Base-by-base conservation (phyloP, 2,113 vertebrate species). In the Peromyscus maniculatus region DNA sequence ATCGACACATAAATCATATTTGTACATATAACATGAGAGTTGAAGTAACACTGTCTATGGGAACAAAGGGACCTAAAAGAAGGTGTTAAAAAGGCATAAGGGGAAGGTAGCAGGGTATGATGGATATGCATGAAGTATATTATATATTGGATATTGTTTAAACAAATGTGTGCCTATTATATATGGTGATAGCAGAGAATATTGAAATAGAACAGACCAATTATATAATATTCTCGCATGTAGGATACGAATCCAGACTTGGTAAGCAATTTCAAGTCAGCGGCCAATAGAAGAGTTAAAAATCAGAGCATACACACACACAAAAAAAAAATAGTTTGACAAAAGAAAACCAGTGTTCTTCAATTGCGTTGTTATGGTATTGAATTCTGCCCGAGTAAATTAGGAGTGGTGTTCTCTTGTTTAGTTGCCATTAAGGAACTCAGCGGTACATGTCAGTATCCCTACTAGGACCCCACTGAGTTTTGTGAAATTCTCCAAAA, bases 401-500 rank as follows among this genome's bases (percentile, higher is more conserved):
- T 96, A 98, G 97, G 91, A 97, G 57, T 39, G 74, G 91, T 94
- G 77, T 97, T 98, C 33, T 74, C 94, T 96, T 97, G 93, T 96
- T 98, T 52, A 92, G 71, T 94, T 97, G 67, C 95, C 97, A 91
- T 97, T 97, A 96, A 89, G 91, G 89, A 94, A 74, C 97, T 97
- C 66, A 57, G 87, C 72, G 62, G 67, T 95, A 90, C 97, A 94
- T 62, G n/a, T 96, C 77, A 69, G 93, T 96, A 89, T 75, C 97
- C 97, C 98, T 86, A 93, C 74, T 69, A 94, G 72, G 72, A 49
- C 94, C 75, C 90, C 92, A 94, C 83, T 21, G 59, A 96, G 64
- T 97, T 97, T 97, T 92, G 59, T 82, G 39, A 79, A 98, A 96
- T 87, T 91, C 87, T 97, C 91, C 89, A 96, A 97, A 98, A 98